These are phyloP conservation scores for Siphonodentalium dalli DNA, from an alignment of 2,888 invertebrate genomes.

Conservation along the genomic window DNA sequence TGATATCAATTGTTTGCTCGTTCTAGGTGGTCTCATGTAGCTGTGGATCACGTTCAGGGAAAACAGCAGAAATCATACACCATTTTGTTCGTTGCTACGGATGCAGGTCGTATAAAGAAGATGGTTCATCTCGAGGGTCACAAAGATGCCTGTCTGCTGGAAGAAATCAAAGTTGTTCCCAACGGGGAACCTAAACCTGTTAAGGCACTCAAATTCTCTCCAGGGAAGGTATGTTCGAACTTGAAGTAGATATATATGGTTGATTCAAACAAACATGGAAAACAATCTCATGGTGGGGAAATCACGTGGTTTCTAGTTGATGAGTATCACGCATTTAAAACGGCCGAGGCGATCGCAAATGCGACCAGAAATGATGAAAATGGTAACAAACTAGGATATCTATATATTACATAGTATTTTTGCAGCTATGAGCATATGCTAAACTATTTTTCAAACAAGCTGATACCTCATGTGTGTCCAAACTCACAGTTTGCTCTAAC, in stretches of 20 bases:
- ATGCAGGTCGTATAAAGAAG: constrained; percentile 79
- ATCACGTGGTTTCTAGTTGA: no score
- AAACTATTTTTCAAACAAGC: no score
- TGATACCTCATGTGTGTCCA: no score
- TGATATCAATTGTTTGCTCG: no score
- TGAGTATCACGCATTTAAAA: no score
- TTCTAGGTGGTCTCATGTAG: constrained; percentile 69
- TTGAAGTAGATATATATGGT: background rate
- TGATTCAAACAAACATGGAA: background rate
- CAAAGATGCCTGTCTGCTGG: constrained; percentile 81
- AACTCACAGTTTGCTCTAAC: no score
- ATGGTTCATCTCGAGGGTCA: constrained; percentile 77
- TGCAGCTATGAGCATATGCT: no score
- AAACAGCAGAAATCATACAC: constrained; percentile 75
- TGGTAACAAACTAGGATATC: no score
- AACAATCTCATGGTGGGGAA: no score
- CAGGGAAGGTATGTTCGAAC: constrained; percentile 64
- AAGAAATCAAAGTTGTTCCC: constrained; percentile 76
- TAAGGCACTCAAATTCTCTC: constrained; percentile 78
- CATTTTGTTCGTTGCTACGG: constrained; percentile 83
- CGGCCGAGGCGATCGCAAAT: no score
- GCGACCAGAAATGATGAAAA: no score
- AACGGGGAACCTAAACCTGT: constrained; percentile 70
- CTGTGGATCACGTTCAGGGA: constrained; percentile 81
- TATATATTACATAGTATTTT: no score